phyloP scores from a whole-genome alignment of 1,140 invertebrate species.

The Trichonephila clavata region DNA sequence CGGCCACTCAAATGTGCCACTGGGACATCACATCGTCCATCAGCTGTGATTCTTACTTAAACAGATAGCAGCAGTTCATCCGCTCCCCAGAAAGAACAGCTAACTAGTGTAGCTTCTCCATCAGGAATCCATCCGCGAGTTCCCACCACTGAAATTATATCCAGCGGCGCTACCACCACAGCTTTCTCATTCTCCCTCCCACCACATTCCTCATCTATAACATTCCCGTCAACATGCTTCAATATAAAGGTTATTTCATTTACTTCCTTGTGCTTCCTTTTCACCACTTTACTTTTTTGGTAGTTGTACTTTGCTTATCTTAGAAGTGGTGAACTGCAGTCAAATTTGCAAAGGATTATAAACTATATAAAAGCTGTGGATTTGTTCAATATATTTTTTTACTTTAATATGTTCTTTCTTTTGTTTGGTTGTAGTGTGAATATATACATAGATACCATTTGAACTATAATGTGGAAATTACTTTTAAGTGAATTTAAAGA shows the following conservation, averaged over 20 bases:
- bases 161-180: not conserved
- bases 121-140: conserved; percentile 48
- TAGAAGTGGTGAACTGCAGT: conserved; percentile 6
- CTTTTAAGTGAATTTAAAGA: not conserved
- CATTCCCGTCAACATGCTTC: not conserved
- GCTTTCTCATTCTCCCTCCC: conserved; percentile 19
- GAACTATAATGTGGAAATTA: not conserved
- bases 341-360: conserved; percentile 12
- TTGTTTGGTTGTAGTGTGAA: not conserved
- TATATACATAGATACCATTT: not conserved
- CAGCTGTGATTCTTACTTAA: not conserved
- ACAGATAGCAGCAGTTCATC: conserved; percentile 26
- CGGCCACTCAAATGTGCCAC: not conserved
- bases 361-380: not conserved
- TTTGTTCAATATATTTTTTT: not conserved
- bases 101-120: conserved; percentile 10
- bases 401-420: not conserved
- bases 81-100: conserved; percentile 23
- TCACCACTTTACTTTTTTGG: not conserved
- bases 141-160: not conserved
- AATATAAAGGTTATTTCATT: conserved; percentile 42
- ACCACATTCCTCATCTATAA: conserved; percentile 40
- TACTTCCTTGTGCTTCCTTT: conserved; percentile 31
- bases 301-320: not conserved
- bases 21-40: not conserved